Conservation (phyloP, 2,113 vertebrate genomes). For the Zosterops hypoxanthus region DNA sequence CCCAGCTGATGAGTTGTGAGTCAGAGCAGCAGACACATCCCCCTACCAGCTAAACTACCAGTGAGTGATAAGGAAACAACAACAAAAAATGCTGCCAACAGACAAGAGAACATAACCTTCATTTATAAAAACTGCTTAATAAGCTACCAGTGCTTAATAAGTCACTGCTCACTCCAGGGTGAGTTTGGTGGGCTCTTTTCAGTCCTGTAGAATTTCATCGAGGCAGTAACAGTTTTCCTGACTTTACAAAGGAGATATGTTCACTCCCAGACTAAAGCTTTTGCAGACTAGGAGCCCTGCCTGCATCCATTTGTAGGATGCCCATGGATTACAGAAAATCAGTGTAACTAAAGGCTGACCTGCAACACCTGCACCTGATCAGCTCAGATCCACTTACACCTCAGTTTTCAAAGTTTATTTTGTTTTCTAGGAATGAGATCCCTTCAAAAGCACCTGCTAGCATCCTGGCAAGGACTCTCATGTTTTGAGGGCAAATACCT, state of each 20-base stretch:
- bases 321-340: not conserved
- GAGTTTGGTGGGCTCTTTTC: not conserved
- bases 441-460: slow-evolving; percentile 3
- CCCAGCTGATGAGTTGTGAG: fast-evolving
- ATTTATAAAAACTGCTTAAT: not conserved
- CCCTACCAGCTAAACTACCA: not conserved
- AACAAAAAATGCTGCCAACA: not conserved
- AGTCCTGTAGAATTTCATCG: not conserved
- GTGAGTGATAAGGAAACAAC: not conserved
- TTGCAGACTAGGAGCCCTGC: not conserved
- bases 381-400: not conserved
- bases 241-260: not conserved
- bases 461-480: not conserved
- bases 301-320: not conserved
- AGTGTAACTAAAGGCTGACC: not conserved
- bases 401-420: not conserved
- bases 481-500: not conserved
- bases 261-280: not conserved
- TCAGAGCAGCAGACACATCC: not conserved
- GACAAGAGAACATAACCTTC: not conserved
- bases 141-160: not conserved
- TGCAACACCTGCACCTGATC: not conserved
- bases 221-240: not conserved
- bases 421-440: not conserved
- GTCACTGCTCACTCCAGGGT: not conserved